phyloP scores from a whole-genome alignment of 2,888 invertebrate genomes.

The Drosophila subsilvestris region DNA sequence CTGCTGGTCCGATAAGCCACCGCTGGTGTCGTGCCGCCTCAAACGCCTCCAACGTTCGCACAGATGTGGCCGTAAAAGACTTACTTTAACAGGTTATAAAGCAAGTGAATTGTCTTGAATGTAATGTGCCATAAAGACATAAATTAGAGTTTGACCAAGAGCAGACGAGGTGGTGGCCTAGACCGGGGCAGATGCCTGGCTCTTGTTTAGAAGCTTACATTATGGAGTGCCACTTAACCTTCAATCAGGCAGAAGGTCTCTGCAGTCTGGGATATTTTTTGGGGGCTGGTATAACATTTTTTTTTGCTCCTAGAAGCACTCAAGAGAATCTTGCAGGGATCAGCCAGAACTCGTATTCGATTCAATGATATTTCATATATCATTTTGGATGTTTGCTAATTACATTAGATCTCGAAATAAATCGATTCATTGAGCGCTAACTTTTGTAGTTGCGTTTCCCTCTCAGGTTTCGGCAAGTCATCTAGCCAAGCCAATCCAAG shows the following conservation, averaged over 20 bases:
- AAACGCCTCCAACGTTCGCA: too few relatives aligned
- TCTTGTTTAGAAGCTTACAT: slow-evolving; percentile 8
- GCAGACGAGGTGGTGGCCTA: slow-evolving; percentile 19
- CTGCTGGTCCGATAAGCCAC: slow-evolving; percentile 8
- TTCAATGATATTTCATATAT: too few relatives aligned
- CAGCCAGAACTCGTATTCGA: neutral
- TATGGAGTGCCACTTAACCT: slow-evolving; percentile 30
- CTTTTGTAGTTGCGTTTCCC: slow-evolving; percentile 26
- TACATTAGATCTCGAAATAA: slow-evolving; percentile 8
- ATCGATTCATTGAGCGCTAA: slow-evolving; percentile 33
- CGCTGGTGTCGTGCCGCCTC: neutral
- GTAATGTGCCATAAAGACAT: slow-evolving; percentile 45
- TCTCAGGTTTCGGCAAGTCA: slow-evolving; percentile 29
- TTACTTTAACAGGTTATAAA: slow-evolving; percentile 44
- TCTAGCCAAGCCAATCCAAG: neutral
- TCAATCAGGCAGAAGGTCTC: neutral
- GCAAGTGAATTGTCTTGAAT: slow-evolving; percentile 46
- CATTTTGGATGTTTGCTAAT: neutral
- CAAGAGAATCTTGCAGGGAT: neutral
- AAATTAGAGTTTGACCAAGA: slow-evolving; percentile 41
- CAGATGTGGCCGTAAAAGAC: slow-evolving; percentile 41
- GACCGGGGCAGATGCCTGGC: slow-evolving; percentile 26
- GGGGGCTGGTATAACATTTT: neutral
- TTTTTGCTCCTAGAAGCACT: too few relatives aligned
- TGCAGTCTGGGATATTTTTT: neutral